Percentiles rank a stretch among this genome's conserved stretches.
Conservation (phyloP, 2,113 vertebrate genomes). For the Tetraodon nigroviridis region DNA sequence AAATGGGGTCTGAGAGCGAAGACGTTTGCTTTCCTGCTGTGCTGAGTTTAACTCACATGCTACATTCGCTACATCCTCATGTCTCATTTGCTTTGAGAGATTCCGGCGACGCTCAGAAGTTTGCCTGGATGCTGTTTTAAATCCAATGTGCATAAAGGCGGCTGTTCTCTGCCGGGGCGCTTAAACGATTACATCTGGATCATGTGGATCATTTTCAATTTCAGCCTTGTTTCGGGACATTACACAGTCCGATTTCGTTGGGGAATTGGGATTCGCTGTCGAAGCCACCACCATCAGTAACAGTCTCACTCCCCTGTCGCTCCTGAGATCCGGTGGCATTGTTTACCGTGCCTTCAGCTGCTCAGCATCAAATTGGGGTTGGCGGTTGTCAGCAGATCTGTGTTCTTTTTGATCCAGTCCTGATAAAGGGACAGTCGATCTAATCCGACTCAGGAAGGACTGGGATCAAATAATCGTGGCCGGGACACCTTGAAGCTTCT, state of each 20-base stretch:
- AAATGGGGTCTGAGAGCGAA: constrained; percentile 38
- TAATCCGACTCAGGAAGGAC: constrained; percentile 19
- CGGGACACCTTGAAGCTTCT: constrained; percentile 24
- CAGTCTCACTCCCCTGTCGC: too few relatives aligned
- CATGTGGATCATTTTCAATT: constrained; percentile 1
- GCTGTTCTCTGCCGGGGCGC: too few relatives aligned
- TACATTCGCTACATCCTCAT: constrained; percentile 71
- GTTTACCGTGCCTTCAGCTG: neutral
- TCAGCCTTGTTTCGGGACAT: neutral
- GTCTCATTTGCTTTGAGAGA: constrained; percentile 32
- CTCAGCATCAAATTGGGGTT: neutral
- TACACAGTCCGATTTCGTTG: neutral
- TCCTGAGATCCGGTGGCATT: too few relatives aligned
- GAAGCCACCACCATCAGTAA: too few relatives aligned
- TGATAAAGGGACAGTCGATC: constrained; percentile 15
- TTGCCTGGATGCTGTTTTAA: too few relatives aligned
- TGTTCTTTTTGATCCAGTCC: constrained; percentile 7
- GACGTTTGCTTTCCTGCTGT: constrained; percentile 54
- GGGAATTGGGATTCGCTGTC: too few relatives aligned
- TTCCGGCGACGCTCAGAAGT: too few relatives aligned
- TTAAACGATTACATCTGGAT: neutral
- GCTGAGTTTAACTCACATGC: constrained; percentile 56
- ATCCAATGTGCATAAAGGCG: too few relatives aligned
- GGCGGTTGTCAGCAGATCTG: neutral
- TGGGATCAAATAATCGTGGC: constrained; percentile 31